Evolutionary conservation across 1,140 invertebrate species (phyloP), one percentile per base, ranked within the genome.

Genomic region (Drosophila auraria): DNA sequence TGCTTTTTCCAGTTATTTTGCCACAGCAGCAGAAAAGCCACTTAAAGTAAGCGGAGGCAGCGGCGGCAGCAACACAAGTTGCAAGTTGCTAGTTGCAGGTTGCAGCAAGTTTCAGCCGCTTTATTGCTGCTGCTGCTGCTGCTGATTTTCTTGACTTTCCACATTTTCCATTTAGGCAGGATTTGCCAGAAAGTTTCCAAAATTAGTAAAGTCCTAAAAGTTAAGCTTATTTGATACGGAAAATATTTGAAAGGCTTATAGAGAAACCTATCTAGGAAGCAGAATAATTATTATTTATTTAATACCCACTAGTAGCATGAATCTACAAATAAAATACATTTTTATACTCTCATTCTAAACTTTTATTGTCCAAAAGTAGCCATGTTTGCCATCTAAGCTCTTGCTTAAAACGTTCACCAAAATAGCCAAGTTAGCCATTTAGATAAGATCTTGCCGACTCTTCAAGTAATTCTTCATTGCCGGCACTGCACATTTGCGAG

Each of bases 21-120:
- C 49, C 69, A 49, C 50, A 76, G 42, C 44, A 54, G 60, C 72
- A 70, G 80, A 82, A 83, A 82, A 83, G 80, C 81, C 80, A 83
- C 80, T 83, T 82, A 49, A 79, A 77, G 63, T 61, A 78, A 68
- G 75, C 72, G 54, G 40, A 27, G 51, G 51, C 51, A 15, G 30
- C 33, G 53, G 11, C 44, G 68, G 54, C 72, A 61, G 75, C 64
- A 71, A 71, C 68, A 69, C 50, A 71, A 71, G 65, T 69, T 57
- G 63, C 68, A 75, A 58, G 61, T 61, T 84, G 49, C 53, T 14
- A 36, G 69, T 49, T 62, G 61, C 51, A 66, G 25, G 50, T 65
- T 65, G 61, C 30, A 56, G 49, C 17, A 4, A 54, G 30, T 33
- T 20, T 8, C 30, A 36, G 51, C 54, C 54, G 54, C 54, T 57